Evolutionary conservation across 2,888 invertebrate species (phyloP).

Genomic region (Charanyca ferruginea): DNA sequence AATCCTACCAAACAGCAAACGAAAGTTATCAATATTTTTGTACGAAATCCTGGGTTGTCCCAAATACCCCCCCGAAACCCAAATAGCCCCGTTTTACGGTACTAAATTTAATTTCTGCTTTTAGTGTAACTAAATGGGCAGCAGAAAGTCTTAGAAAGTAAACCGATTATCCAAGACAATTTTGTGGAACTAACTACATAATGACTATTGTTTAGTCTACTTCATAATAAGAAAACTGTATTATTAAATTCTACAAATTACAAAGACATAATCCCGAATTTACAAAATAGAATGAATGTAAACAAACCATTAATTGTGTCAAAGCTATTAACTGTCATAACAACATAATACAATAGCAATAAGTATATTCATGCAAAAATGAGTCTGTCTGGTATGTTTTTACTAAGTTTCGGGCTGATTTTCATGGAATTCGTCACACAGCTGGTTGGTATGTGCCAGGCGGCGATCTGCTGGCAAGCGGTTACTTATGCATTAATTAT

Average conservation of each 20-base stretch:
- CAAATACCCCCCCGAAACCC: no score
- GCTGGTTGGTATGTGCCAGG: no score
- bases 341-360: slow-evolving; percentile 5
- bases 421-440: no score
- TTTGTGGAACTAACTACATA: neutral
- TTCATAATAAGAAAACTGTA: slow-evolving; percentile 1
- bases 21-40: no score
- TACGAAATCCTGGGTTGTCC: no score
- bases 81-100: no score
- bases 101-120: no score
- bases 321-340: neutral
- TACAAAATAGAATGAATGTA: slow-evolving; percentile 4
- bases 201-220: slow-evolving; percentile 21
- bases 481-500: no score
- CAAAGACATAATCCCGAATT: neutral
- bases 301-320: slow-evolving; percentile 13
- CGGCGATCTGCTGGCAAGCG: no score
- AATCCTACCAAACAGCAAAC: no score
- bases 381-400: slow-evolving; percentile 8
- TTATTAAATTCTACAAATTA: slow-evolving; percentile 1
- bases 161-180: neutral
- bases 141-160: neutral
- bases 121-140: no score
- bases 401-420: neutral
- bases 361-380: neutral